Evolutionary conservation across 1,140 invertebrate genomes (phyloP).

Genomic region (Battus philenor): DNA sequence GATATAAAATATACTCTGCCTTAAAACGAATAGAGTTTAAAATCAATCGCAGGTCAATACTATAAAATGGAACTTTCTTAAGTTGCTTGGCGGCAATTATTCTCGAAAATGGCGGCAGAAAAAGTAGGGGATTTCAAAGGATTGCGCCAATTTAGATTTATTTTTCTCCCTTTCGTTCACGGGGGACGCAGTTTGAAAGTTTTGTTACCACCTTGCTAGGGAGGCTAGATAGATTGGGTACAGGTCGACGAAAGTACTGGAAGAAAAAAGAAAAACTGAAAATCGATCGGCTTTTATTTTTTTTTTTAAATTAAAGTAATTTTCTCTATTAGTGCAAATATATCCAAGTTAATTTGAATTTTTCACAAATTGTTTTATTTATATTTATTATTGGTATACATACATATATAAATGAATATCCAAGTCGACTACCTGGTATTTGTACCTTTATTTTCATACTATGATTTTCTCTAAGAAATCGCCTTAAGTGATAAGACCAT

Average conservation of each 20-base stretch:
- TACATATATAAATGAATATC: too few relatives aligned
- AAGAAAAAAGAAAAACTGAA: too few relatives aligned
- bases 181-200: constrained; percentile 33
- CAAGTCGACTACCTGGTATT: too few relatives aligned
- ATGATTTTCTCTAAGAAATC: too few relatives aligned
- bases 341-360: too few relatives aligned
- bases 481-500: too few relatives aligned
- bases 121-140: constrained; percentile 65
- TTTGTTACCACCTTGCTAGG: constrained; percentile 43
- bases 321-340: too few relatives aligned
- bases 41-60: constrained; percentile 10
- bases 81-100: constrained; percentile 49
- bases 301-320: too few relatives aligned
- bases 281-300: too few relatives aligned
- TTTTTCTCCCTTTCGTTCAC: constrained; percentile 51
- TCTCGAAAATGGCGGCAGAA: constrained; percentile 60
- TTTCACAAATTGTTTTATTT: too few relatives aligned
- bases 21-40: constrained; percentile 18
- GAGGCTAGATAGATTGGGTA: constrained; percentile 20
- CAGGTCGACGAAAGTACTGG: constrained; percentile 18
- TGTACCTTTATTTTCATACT: too few relatives aligned
- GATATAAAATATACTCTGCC: constrained; percentile 14
- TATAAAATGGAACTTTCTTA: constrained; percentile 39
- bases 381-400: too few relatives aligned
- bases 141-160: constrained; percentile 71